Conservation (phyloP, 2,797 vertebrate genomes). For the Liparis tanakae region DNA sequence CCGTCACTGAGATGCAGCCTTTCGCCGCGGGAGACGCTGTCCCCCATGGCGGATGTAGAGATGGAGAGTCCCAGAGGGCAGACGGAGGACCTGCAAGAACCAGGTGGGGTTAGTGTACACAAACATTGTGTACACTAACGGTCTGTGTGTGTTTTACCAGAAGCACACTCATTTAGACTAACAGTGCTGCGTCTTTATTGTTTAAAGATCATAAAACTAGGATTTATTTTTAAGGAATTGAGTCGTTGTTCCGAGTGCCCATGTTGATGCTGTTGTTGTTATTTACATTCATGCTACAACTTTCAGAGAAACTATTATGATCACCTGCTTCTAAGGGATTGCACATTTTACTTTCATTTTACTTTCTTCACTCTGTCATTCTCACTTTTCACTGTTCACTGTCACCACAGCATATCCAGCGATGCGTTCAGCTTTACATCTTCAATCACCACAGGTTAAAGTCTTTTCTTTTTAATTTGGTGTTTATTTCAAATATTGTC, state of each 20-base stretch:
- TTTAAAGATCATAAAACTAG: neutral
- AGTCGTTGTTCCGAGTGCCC: neutral
- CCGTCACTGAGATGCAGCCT: constrained; percentile 68
- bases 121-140: neutral
- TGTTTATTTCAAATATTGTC: neutral
- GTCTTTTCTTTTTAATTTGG: constrained; percentile 9
- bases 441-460: constrained; percentile 73
- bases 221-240: neutral
- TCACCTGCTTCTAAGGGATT: neutral
- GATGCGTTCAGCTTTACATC: constrained; percentile 54
- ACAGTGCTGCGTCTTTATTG: neutral
- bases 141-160: neutral
- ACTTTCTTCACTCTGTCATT: constrained; percentile 9
- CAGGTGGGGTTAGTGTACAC: constrained; percentile 45
- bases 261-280: neutral
- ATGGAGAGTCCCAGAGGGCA: constrained; percentile 78
- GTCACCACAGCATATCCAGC: constrained; percentile 62
- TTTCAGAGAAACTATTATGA: neutral
- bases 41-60: constrained; percentile 72
- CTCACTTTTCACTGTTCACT: constrained; percentile 51
- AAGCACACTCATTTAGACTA: neutral
- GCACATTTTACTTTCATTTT: neutral
- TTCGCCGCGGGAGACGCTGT: constrained; percentile 9
- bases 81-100: constrained; percentile 43
- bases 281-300: neutral